Evolutionary conservation across 1,140 invertebrate species (phyloP).

Genomic region (Ptiloglossa arizonensis): DNA sequence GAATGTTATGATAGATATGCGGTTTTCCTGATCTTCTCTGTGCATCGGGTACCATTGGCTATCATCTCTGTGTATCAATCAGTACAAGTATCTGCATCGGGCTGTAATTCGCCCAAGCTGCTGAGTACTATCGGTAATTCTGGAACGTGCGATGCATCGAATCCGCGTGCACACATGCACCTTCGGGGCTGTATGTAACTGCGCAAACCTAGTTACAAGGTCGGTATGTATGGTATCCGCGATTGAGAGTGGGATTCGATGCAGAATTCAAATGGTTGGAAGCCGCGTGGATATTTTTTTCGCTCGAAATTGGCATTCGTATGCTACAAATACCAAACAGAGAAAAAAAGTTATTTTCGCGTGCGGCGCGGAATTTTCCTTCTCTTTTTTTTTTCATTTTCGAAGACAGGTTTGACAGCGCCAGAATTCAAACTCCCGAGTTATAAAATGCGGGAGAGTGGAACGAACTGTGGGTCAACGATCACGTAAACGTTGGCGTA

Average conservation of each 20-base stretch:
- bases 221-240: conserved; percentile 63
- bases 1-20: conserved; percentile 44
- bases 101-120: conserved; percentile 71
- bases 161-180: conserved; percentile 61
- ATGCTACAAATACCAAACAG: conserved; percentile 22
- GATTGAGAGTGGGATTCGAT: conserved; percentile 59
- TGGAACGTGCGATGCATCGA: conserved; percentile 75
- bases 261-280: conserved; percentile 50
- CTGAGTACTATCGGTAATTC: conserved; percentile 75
- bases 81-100: conserved; percentile 55
- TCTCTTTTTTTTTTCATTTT: background rate
- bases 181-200: conserved; percentile 62
- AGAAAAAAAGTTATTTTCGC: conserved; percentile 34
- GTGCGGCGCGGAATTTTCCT: background rate
- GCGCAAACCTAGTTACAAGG: conserved; percentile 71
- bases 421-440: conserved; percentile 4
- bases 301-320: conserved; percentile 1
- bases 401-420: conserved; percentile 19
- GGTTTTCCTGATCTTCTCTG: conserved; percentile 56
- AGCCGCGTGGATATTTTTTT: conserved; percentile 31
- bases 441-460: conserved; percentile 21
- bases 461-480: background rate
- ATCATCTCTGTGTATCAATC: conserved; percentile 55
- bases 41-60: conserved; percentile 27
- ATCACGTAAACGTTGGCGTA: conserved; percentile 2